Conservation (phyloP, 1,140 invertebrate genomes). For the Homarus americanus region DNA sequence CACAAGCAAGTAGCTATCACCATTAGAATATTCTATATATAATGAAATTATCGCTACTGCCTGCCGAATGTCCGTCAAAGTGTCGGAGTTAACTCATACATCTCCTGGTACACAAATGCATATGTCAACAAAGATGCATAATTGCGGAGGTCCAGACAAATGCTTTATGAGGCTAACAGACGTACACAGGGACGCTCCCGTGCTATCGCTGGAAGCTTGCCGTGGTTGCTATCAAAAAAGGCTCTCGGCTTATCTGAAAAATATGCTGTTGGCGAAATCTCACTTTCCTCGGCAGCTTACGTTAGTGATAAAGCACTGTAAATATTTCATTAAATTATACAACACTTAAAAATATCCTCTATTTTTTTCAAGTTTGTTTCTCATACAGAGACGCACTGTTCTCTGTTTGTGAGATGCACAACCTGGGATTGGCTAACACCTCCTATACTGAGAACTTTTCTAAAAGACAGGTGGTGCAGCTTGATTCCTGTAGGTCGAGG, state of each 20-base stretch:
- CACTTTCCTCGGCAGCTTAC: background rate
- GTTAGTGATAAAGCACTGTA: background rate
- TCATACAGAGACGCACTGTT: background rate
- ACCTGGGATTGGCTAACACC: background rate
- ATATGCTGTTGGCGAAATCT: background rate
- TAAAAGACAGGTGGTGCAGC: background rate
- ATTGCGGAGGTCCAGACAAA: background rate
- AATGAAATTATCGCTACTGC: background rate
- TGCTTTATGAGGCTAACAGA: background rate
- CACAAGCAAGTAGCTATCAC: conserved; percentile 1
- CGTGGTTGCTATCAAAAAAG: background rate
- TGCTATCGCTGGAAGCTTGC: background rate
- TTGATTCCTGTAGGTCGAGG: too few relatives aligned
- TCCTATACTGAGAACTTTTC: background rate
- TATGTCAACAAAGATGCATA: background rate
- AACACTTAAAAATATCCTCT: background rate
- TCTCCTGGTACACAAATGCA: background rate
- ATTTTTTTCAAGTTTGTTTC: background rate
- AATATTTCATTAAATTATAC: background rate
- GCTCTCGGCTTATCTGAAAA: background rate
- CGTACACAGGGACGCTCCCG: background rate
- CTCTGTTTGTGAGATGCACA: background rate
- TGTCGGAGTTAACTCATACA: background rate
- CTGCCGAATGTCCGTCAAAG: background rate
- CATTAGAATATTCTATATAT: background rate